Evolutionary conservation across 2,888 invertebrate species (phyloP).

Genomic region (Campaea margaritaria): DNA sequence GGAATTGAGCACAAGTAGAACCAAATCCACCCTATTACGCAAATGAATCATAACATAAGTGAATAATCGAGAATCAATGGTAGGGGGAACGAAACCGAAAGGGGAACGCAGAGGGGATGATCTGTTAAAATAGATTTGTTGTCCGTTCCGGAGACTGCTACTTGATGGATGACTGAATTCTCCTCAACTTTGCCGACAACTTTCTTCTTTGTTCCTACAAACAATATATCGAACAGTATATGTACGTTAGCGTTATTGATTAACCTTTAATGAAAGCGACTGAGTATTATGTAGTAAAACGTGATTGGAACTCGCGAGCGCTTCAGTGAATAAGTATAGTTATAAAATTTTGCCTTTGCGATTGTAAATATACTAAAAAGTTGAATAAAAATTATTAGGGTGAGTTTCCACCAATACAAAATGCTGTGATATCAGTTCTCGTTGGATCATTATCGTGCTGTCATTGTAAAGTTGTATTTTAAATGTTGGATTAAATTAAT

Average conservation of each 20-base stretch:
- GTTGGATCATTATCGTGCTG: slow-evolving; percentile 60
- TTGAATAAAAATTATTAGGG: slow-evolving; percentile 62
- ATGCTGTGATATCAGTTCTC: slow-evolving; percentile 83
- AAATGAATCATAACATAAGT: slow-evolving; percentile 47
- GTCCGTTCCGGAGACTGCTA: slow-evolving; percentile 71
- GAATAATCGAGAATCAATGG: slow-evolving; percentile 55
- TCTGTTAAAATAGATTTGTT: slow-evolving; percentile 81
- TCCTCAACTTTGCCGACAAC: slow-evolving; percentile 64
- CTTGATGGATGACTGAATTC: slow-evolving; percentile 78
- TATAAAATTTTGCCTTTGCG: slow-evolving; percentile 51
- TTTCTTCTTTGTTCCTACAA: slow-evolving; percentile 45
- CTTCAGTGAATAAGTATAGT: slow-evolving; percentile 45
- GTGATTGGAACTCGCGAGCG: slow-evolving; percentile 47
- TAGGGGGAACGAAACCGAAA: slow-evolving; percentile 60
- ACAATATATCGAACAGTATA: slow-evolving; percentile 60
- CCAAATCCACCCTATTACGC: slow-evolving; percentile 39
- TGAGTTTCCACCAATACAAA: slow-evolving; percentile 71
- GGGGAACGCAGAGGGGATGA: slow-evolving; percentile 78
- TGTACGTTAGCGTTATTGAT: slow-evolving; percentile 61
- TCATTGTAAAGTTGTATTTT: slow-evolving; percentile 31
- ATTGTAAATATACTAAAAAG: slow-evolving; percentile 58
- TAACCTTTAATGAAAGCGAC: slow-evolving; percentile 69
- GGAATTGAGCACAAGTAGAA: slow-evolving; percentile 28
- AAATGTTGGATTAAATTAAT: slow-evolving; percentile 29
- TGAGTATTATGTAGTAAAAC: slow-evolving; percentile 64